Evolutionary conservation across 2,113 vertebrate genomes (phyloP).

Genomic region (Accipiter virgatus): DNA sequence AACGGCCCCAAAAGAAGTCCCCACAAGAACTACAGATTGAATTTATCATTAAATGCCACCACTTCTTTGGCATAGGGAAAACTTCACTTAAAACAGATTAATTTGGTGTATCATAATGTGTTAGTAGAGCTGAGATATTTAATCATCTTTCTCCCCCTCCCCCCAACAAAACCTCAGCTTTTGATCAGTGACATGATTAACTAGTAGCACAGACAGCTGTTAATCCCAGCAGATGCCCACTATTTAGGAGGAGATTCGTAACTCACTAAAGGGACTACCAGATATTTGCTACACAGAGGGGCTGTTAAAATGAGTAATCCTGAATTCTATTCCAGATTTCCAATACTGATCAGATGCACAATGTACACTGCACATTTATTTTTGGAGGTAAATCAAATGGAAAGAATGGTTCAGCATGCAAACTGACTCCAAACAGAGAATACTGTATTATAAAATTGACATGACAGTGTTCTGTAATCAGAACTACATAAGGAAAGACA

Average conservation of each 20-base stretch:
- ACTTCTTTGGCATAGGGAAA: background rate
- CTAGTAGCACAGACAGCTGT: background rate
- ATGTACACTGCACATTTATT: background rate
- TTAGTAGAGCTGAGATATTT: background rate
- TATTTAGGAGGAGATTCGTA: background rate
- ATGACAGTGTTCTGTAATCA: background rate
- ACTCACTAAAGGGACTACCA: background rate
- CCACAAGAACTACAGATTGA: background rate
- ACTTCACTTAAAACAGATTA: background rate
- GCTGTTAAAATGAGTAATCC: background rate
- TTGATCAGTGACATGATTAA: background rate
- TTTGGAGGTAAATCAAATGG: background rate
- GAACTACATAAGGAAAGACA: background rate
- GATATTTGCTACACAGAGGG: background rate
- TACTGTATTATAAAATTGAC: background rate
- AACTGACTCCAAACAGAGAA: background rate
- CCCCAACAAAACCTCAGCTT: background rate
- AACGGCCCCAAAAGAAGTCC: background rate
- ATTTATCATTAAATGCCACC: background rate
- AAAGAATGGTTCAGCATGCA: background rate
- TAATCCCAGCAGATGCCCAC: background rate
- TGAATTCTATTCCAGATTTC: background rate
- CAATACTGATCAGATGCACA: background rate
- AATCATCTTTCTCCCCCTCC: fast-evolving
- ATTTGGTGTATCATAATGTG: background rate